These are phyloP conservation scores for Oenanthe melanoleuca DNA, from an alignment of 2,113 vertebrate species.

Conservation along the genomic window DNA sequence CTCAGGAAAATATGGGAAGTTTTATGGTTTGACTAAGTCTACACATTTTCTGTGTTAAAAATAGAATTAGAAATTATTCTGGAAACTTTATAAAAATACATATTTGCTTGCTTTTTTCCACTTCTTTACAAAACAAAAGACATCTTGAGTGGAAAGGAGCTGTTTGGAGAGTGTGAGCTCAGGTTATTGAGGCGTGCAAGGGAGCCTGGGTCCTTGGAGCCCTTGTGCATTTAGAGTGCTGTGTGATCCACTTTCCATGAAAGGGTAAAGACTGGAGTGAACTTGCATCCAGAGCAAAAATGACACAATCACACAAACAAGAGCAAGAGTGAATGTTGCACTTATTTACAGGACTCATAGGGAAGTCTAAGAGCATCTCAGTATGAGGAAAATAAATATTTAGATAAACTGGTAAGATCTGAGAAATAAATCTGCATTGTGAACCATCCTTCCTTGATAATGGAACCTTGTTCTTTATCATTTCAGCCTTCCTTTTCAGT, in stretches of 20 bases:
- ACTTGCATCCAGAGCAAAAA: not conserved
- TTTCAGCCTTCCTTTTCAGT: not conserved
- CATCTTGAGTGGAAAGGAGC: not conserved
- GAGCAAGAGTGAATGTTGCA: not conserved
- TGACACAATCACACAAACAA: not conserved
- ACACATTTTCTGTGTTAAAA: not conserved
- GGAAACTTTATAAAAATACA: not conserved
- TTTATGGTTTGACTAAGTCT: not conserved
- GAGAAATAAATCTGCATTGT: not conserved
- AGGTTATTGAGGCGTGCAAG: not conserved
- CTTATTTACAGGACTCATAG: not conserved
- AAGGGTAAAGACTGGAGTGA: not conserved
- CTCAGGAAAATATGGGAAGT: not conserved
- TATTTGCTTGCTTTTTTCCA: not conserved
- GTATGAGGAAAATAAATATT: not conserved
- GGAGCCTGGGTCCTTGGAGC: not conserved
- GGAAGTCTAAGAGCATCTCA: not conserved
- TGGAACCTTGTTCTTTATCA: not conserved
- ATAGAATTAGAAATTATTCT: not conserved
- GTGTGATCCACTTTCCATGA: not conserved
- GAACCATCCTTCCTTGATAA: conserved; percentile 2
- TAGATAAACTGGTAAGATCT: not conserved
- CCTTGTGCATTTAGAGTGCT: not conserved
- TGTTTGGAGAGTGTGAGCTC: not conserved
- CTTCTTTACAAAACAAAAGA: not conserved